These are phyloP conservation scores for Tichodroma muraria DNA, from an alignment of 2,113 vertebrate species.

Conservation along the genomic window DNA sequence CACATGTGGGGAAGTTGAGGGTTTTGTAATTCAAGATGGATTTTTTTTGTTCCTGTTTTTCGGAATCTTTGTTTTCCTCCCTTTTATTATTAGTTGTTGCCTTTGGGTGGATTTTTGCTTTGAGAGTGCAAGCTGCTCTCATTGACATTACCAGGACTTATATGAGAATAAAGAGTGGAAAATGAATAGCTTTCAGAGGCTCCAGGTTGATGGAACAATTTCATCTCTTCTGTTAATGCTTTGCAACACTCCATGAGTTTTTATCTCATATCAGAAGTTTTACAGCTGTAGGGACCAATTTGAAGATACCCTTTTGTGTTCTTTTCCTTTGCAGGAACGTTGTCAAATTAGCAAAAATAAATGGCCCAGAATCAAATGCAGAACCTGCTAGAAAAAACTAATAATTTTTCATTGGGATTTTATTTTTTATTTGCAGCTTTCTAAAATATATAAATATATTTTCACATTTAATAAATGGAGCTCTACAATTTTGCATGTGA, in stretches of 20 bases:
- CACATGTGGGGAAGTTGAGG: background rate
- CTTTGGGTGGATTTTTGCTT: constrained; percentile 32
- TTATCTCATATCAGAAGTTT: constrained; percentile 51
- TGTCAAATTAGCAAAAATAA: background rate
- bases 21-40: background rate
- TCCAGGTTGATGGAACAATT: constrained; percentile 39
- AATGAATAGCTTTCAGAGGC: constrained; percentile 21
- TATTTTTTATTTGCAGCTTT: background rate
- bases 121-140: background rate
- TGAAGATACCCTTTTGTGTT: background rate
- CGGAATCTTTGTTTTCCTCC: background rate
- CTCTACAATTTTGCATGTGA: background rate
- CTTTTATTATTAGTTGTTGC: background rate
- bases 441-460: background rate
- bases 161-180: constrained; percentile 2
- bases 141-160: background rate
- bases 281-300: constrained; percentile 21
- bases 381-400: background rate
- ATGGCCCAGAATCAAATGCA: background rate
- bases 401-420: background rate
- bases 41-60: background rate
- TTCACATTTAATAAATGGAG: background rate
- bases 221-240: constrained; percentile 46
- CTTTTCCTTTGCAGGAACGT: background rate
- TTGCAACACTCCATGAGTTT: constrained; percentile 52